These are phyloP conservation scores for Rhodinocichla rosea DNA, from an alignment of 2,113 vertebrate genomes.

Conservation along the genomic window DNA sequence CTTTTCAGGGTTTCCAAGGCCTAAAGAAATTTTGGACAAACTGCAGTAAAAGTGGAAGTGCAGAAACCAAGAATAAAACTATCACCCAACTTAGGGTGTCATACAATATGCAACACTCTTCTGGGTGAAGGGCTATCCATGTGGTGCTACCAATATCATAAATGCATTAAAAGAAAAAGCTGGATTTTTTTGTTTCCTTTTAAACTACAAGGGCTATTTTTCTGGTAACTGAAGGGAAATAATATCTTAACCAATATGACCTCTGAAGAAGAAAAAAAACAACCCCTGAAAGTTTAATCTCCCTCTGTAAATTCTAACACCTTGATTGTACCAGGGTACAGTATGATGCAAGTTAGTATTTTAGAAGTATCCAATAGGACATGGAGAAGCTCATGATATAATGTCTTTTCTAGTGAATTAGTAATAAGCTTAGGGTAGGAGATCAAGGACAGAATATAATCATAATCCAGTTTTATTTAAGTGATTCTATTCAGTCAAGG, in stretches of 20 bases:
- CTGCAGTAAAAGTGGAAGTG: neutral
- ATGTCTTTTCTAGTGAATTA: neutral
- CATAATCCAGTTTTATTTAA: constrained; percentile 41
- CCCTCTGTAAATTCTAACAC: neutral
- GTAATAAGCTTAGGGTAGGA: neutral
- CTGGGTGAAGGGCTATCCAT: neutral
- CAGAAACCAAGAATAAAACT: neutral
- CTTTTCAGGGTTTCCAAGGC: neutral
- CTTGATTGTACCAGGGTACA: neutral
- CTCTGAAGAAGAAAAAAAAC: constrained; percentile 9
- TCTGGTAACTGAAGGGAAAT: neutral
- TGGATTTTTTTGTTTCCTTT: neutral
- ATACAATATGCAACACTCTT: too few relatives aligned
- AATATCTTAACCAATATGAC: neutral
- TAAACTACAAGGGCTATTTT: neutral
- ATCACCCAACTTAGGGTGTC: neutral
- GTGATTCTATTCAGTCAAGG: constrained; percentile 36
- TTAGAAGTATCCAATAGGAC: neutral
- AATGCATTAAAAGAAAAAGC: neutral
- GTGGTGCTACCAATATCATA: neutral
- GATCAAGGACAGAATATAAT: constrained; percentile 54
- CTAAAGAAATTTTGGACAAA: neutral
- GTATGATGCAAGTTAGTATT: neutral
- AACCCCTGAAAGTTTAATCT: neutral
- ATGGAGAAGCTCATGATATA: neutral